Conservation (phyloP, 92 coral and sea anemone species). For the Zoanthus sansibaricus region DNA sequence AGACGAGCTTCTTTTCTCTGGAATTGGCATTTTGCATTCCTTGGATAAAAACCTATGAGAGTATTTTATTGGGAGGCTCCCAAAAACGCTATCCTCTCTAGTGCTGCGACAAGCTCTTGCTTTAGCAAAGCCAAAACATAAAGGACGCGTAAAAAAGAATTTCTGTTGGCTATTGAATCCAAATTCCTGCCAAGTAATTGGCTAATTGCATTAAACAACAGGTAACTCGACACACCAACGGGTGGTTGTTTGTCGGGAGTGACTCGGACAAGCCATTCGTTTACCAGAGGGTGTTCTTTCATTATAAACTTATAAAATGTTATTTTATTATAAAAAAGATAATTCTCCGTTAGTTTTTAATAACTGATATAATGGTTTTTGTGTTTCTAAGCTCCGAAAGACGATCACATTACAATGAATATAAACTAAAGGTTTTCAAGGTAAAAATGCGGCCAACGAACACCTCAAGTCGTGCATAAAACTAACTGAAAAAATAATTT, state of each 20-base stretch:
- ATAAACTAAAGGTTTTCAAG: too few relatives aligned
- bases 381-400: too few relatives aligned
- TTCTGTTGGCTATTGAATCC: slow-evolving; percentile 11
- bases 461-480: too few relatives aligned
- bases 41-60: slow-evolving; percentile 1
- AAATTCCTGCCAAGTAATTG: slow-evolving; percentile 5
- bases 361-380: too few relatives aligned
- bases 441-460: too few relatives aligned
- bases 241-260: slow-evolving; percentile 43
- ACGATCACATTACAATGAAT: too few relatives aligned
- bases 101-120: slow-evolving; percentile 1
- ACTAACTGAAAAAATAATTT: too few relatives aligned
- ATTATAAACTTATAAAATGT: too few relatives aligned
- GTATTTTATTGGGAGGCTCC: not conserved
- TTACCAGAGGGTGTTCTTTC: slow-evolving; percentile 15
- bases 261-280: not conserved
- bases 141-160: slow-evolving; percentile 13
- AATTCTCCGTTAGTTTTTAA: too few relatives aligned
- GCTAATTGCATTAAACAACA: not conserved
- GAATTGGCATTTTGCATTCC: slow-evolving; percentile 75
- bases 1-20: slow-evolving; percentile 71
- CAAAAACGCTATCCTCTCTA: slow-evolving; percentile 17
- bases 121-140: not conserved
- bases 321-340: too few relatives aligned
- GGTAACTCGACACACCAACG: slow-evolving; percentile 24